Conservation (phyloP, 2,113 vertebrate species). For the Xiphorhynchus elegans region DNA sequence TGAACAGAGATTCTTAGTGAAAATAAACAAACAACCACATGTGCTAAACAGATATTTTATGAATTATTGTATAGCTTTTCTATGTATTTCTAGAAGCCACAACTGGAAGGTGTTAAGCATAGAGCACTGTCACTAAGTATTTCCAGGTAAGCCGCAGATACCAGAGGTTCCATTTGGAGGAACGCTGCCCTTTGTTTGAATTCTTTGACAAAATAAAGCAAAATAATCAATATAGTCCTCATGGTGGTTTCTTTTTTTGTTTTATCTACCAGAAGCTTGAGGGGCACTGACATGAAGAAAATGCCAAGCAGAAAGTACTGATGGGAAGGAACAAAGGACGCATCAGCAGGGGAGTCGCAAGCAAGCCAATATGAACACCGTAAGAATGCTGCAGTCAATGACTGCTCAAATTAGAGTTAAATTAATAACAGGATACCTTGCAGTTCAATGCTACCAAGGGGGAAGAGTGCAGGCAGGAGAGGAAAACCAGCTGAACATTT, state of each 20-base stretch:
- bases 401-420: background rate
- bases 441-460: background rate
- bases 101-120: background rate
- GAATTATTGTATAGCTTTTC: background rate
- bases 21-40: background rate
- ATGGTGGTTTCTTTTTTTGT: background rate
- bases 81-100: background rate
- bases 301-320: slow-evolving; percentile 4
- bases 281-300: slow-evolving; percentile 41
- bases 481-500: background rate
- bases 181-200: background rate
- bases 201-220: background rate
- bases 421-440: slow-evolving; percentile 29
- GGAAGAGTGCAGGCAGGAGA: background rate
- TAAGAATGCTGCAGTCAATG: background rate
- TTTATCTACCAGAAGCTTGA: slow-evolving; percentile 10
- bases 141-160: background rate
- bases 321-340: slow-evolving; percentile 15
- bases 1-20: background rate
- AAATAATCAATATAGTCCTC: background rate
- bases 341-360: background rate
- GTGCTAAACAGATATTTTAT: background rate
- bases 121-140: background rate
- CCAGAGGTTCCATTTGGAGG: background rate
- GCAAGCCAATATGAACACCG: background rate